Evolutionary conservation across 1,140 invertebrate species (phyloP).

Genomic region (Eufriesea mexicana): DNA sequence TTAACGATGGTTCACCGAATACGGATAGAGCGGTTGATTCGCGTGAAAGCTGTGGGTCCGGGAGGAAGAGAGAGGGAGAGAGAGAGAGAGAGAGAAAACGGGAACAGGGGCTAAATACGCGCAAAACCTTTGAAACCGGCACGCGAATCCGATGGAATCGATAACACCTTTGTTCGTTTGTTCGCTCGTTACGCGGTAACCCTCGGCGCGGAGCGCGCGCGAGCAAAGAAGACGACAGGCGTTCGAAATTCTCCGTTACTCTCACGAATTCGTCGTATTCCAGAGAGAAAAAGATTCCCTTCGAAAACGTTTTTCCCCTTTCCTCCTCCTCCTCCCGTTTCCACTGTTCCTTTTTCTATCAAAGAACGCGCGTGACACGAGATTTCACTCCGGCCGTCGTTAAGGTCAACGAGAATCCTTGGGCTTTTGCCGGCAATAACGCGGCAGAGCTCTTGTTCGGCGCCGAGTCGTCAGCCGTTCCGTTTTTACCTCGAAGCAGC

Average conservation of each 20-base stretch:
- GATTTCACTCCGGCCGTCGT: neutral
- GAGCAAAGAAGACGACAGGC: neutral
- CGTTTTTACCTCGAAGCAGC: neutral
- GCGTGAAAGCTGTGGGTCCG: neutral
- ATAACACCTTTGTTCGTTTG: constrained; percentile 4
- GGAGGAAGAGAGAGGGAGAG: neutral
- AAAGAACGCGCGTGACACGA: neutral
- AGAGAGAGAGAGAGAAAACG: too few species aligned
- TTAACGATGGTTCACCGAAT: constrained; percentile 41
- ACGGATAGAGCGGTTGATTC: constrained; percentile 35
- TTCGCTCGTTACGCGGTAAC: neutral
- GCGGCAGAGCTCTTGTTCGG: neutral
- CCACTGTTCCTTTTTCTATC: too few species aligned
- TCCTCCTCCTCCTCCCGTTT: too few species aligned
- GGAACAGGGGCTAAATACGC: neutral
- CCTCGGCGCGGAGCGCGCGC: neutral
- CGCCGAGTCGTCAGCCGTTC: constrained; percentile 1
- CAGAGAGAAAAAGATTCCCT: too few species aligned
- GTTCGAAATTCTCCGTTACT: neutral
- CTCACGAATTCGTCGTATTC: neutral
- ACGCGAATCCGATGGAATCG: constrained; percentile 10
- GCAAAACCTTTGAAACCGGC: constrained; percentile 25
- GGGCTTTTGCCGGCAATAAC: neutral
- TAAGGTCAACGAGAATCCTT: neutral
- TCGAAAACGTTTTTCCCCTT: too few species aligned